Percentiles rank a stretch among this genome's conserved stretches.
Evolutionary conservation across 2,113 vertebrate species (phyloP).

Genomic region (Myotis yumanensis): DNA sequence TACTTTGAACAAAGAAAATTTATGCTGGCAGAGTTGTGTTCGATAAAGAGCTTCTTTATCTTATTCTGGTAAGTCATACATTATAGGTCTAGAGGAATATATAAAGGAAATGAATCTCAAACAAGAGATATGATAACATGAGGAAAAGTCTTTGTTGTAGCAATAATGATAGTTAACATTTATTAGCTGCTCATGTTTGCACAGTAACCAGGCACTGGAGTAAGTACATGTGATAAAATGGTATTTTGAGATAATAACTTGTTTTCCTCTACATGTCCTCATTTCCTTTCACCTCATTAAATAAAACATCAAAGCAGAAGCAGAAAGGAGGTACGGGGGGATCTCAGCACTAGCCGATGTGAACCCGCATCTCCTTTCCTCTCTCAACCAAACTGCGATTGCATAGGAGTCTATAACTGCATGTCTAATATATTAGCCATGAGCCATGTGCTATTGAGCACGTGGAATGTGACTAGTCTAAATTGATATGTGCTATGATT

Average conservation of each 20-base stretch:
- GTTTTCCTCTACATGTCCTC: not conserved
- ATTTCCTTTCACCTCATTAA: constrained; percentile 12
- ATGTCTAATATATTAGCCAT: not conserved
- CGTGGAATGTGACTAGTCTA: not conserved
- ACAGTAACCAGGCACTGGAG: not conserved
- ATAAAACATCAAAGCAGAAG: not conserved
- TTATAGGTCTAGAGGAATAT: not conserved
- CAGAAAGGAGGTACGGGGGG: not conserved
- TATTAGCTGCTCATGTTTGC: not conserved
- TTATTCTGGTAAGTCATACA: not conserved
- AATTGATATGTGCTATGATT: not conserved
- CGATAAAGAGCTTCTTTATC: not conserved
- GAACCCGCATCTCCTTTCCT: too few relatives aligned
- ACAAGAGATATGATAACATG: not conserved
- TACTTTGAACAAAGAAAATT: not conserved
- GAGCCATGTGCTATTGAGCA: not conserved
- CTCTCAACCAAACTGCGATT: not conserved
- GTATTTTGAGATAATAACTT: not conserved
- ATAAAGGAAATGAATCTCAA: not conserved
- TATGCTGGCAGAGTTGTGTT: not conserved
- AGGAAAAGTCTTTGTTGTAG: not conserved
- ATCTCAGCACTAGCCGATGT: not conserved
- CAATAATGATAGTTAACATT: not conserved
- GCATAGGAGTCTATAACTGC: not conserved
- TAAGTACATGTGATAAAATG: not conserved